Conservation (phyloP, 1,140 invertebrate genomes). For the Ceratina japonica region DNA sequence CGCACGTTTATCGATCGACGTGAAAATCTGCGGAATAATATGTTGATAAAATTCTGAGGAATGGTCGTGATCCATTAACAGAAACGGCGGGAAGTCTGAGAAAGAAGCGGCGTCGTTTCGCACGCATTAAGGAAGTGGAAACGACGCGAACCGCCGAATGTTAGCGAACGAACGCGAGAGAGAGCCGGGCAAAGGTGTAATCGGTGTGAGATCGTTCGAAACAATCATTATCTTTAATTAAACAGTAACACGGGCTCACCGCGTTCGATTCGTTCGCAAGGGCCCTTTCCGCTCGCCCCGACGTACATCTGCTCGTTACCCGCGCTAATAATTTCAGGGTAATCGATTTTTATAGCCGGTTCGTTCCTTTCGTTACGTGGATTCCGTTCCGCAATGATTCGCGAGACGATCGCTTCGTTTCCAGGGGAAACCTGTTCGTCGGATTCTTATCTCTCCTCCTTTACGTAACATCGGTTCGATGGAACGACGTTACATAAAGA, state of each 20-base stretch:
- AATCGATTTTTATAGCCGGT: constrained; percentile 28
- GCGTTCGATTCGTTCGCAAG: not conserved
- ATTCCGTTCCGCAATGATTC: not conserved
- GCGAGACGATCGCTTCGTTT: not conserved
- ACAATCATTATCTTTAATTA: constrained; percentile 17
- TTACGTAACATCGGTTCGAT: too few relatives aligned
- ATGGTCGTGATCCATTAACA: not conserved
- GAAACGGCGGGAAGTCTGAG: too few relatives aligned
- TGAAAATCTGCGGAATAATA: too few relatives aligned
- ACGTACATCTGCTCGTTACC: constrained; percentile 11
- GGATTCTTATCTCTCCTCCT: not conserved
- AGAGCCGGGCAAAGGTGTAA: not conserved
- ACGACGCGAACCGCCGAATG: not conserved
- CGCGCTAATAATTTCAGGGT: constrained; percentile 21
- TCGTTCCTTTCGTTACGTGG: not conserved
- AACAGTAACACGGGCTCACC: not conserved
- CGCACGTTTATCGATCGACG: too few relatives aligned
- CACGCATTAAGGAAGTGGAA: not conserved
- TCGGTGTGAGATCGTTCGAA: constrained; percentile 1
- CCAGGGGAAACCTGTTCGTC: not conserved
- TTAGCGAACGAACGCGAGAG: constrained; percentile 4
- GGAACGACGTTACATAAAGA: too few relatives aligned
- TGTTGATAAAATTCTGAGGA: too few relatives aligned
- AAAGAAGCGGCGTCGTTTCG: not conserved
- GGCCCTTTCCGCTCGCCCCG: not conserved